Conservation (phyloP, 1,140 invertebrate genomes). For the Colletes latitarsis region DNA sequence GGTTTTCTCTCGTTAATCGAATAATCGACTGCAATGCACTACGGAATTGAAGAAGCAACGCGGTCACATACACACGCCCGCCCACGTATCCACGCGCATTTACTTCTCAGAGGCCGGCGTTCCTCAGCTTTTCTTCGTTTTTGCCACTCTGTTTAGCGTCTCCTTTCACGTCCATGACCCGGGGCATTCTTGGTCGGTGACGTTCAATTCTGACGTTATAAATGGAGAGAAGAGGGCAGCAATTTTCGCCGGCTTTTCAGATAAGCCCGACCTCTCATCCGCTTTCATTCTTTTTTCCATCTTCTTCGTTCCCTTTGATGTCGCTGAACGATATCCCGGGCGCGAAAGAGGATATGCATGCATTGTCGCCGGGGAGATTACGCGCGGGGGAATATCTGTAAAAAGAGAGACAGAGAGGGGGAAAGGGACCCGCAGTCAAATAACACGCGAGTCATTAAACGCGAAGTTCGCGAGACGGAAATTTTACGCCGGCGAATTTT, state of each 20-base stretch:
- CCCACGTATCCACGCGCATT: neutral
- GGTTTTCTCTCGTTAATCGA: slow-evolving; percentile 81
- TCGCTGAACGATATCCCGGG: slow-evolving; percentile 17
- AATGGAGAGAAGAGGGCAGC: slow-evolving; percentile 30
- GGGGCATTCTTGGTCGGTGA: slow-evolving; percentile 15
- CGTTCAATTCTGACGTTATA: slow-evolving; percentile 37
- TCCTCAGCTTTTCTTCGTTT: neutral
- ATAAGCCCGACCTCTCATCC: slow-evolving; percentile 38
- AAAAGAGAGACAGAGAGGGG: neutral
- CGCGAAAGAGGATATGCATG: slow-evolving; percentile 28
- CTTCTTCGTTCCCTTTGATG: slow-evolving; percentile 31
- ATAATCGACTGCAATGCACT: slow-evolving; percentile 94
- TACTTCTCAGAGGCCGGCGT: neutral
- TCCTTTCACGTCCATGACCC: neutral
- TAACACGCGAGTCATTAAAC: slow-evolving; percentile 26
- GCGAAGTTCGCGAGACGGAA: slow-evolving; percentile 2
- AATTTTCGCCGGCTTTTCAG: slow-evolving; percentile 33
- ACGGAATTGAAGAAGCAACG: slow-evolving; percentile 92
- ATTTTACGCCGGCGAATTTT: slow-evolving; percentile 30
- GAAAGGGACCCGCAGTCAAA: neutral
- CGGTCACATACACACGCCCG: slow-evolving; percentile 52
- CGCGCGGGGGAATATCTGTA: neutral
- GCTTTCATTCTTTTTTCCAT: slow-evolving; percentile 18
- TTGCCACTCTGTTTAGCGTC: slow-evolving; percentile 11
- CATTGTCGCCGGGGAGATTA: slow-evolving; percentile 38